Percentiles rank a stretch among this genome's conserved stretches.
These are phyloP conservation scores for Cheiracanthium punctorium DNA, from an alignment of 2,888 invertebrate genomes.

Conservation along the genomic window DNA sequence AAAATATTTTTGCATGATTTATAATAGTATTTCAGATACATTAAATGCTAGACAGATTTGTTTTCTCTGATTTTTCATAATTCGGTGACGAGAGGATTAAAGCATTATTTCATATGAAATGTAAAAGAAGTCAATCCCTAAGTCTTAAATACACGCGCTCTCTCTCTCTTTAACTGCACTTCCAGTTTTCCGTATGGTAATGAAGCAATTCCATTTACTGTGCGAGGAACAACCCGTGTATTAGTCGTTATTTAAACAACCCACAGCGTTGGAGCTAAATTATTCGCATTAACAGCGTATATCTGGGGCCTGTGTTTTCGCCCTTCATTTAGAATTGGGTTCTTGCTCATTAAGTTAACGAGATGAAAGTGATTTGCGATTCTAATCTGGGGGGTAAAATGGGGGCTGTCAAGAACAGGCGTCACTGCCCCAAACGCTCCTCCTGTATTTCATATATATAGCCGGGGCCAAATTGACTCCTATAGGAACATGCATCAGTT, in stretches of 20 bases:
- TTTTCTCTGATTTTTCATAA: too few relatives aligned
- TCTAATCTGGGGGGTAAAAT: slow-evolving; percentile 28
- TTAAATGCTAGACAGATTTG: too few relatives aligned
- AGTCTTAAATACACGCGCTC: too few relatives aligned
- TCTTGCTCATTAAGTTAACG: slow-evolving; percentile 47
- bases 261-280: slow-evolving; percentile 5
- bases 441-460: not conserved
- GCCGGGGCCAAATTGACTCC: slow-evolving; percentile 18
- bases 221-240: not conserved
- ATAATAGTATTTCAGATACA: too few relatives aligned
- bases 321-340: not conserved
- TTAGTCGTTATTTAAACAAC: not conserved
- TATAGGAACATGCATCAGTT: not conserved
- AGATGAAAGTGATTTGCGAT: slow-evolving; percentile 56
- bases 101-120: too few relatives aligned
- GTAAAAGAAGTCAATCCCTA: too few relatives aligned
- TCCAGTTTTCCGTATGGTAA: too few relatives aligned
- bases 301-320: not conserved
- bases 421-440: slow-evolving; percentile 9
- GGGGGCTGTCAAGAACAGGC: slow-evolving; percentile 41
- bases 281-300: slow-evolving; percentile 38
- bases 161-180: too few relatives aligned
- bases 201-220: not conserved
- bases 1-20: too few relatives aligned
- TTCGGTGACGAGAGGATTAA: too few relatives aligned